Base-by-base conservation (phyloP, 2,113 vertebrate genomes). In the Erythrocercus mccallii region DNA sequence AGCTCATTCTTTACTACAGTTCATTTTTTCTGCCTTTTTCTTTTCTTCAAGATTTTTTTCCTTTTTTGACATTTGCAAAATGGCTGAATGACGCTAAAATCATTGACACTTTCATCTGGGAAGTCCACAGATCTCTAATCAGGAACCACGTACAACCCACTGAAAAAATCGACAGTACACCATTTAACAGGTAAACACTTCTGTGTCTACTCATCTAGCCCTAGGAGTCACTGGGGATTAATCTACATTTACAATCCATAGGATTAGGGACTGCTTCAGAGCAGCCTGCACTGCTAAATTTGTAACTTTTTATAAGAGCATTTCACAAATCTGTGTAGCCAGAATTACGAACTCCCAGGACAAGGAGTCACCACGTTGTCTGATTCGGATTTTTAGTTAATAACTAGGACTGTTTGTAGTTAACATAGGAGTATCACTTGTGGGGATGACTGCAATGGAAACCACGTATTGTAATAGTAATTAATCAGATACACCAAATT, bases 81-180 rank as follows among this genome's bases (percentile, higher is more conserved):
- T 0, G 11, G 42, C 10, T 27, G 12, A 87, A 58, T 10, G 9
- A 48, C 37, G 25, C 10, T 28, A 33, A 40, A 45, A 57, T 25
- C 7, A 47, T 0, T 44, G 65, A 88, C 0, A 3, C 6, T 51
- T 77, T 12, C 12, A 35, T 51, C 47, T 0, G 1, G 9, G 61
- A 84, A 0, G 20, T 61, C 14, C 14, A 58, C 37, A 65, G 22
- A 57, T 22, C 33, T 81, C 44, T 58, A 71, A 51, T 27, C 28
- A 76, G 54, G 66, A 76, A 21, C 30, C 11, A 14, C 11, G 10
- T 0, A 31, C 15, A 56, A 45, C 4, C 15, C 28, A 38, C 24
- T 8, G 21, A 25, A 71, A 40, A 33, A 84, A 11, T 2, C 8
- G 2, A 40, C 0, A 6, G 13, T 3, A 47, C 21, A 1, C 14